A percentile compares a stretch with the other conserved stretches of the same genome.
Evolutionary conservation across 2,113 vertebrate genomes (phyloP).

Genomic region (Corythaixoides concolor): DNA sequence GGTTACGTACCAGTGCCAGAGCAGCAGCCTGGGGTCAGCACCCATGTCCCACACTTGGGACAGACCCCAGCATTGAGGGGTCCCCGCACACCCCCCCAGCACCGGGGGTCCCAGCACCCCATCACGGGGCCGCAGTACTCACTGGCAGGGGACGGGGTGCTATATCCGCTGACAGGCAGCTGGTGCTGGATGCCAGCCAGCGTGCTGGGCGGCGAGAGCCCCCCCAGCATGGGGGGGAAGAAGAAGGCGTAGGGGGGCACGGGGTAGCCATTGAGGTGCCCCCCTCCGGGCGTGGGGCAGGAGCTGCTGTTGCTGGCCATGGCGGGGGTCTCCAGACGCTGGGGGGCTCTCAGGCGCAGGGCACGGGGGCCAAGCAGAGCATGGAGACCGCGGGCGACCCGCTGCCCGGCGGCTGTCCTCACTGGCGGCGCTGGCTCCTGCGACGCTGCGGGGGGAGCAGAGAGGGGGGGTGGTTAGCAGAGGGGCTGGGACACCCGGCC

Average conservation of each 20-base stretch:
- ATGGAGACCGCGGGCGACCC: neutral
- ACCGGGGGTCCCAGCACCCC: rapidly evolving
- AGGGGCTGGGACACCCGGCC: neutral
- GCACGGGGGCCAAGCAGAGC: neutral
- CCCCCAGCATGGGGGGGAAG: conserved; percentile 93
- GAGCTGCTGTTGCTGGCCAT: conserved; percentile 98
- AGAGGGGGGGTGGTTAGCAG: neutral
- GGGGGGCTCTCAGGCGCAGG: conserved; percentile 19
- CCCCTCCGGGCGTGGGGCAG: conserved; percentile 79
- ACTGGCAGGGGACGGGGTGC: conserved; percentile 96
- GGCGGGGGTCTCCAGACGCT: conserved; percentile 14
- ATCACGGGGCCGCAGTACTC: conserved; percentile 57
- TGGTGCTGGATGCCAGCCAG: conserved; percentile 83
- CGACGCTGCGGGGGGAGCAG: rapidly evolving
- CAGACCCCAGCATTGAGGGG: neutral
- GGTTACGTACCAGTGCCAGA: rapidly evolving
- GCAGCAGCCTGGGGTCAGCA: neutral
- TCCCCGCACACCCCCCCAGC: rapidly evolving
- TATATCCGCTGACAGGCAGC: conserved; percentile 94
- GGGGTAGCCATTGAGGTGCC: conserved; percentile 90
- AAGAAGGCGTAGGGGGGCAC: conserved; percentile 95
- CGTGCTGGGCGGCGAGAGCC: conserved; percentile 86
- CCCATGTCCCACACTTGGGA: rapidly evolving
- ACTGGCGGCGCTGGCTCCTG: neutral
- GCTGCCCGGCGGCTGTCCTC: neutral